Evolutionary conservation across 2,888 invertebrate species (phyloP).

Genomic region (Euphydryas editha): DNA sequence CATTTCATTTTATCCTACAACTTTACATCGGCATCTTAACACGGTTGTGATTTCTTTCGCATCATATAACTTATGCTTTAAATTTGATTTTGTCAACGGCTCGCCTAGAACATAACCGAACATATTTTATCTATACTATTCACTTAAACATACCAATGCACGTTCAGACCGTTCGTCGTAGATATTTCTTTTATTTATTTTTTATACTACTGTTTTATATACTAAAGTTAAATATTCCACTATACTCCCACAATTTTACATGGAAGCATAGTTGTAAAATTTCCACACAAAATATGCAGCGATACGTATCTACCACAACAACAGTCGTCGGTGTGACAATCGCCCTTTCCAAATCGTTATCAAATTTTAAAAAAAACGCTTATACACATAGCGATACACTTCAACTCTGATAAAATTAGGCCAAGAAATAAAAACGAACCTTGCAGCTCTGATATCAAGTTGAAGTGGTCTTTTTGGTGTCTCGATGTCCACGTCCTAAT

Average conservation of each 20-base stretch:
- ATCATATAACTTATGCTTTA: slow-evolving; percentile 74
- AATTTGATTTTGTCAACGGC: slow-evolving; percentile 68
- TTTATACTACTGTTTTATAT: slow-evolving; percentile 39
- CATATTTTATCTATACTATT: slow-evolving; percentile 55
- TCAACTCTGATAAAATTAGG: slow-evolving; percentile 51
- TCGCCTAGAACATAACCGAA: slow-evolving; percentile 70
- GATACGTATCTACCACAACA: slow-evolving; percentile 20
- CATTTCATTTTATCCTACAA: slow-evolving; percentile 72
- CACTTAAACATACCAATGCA: slow-evolving; percentile 66
- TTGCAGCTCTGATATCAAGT: slow-evolving; percentile 34
- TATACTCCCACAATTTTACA: slow-evolving; percentile 73
- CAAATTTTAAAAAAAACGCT: slow-evolving; percentile 54
- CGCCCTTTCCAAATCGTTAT: slow-evolving; percentile 77
- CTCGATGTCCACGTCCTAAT: slow-evolving; percentile 43
- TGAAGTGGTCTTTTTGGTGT: slow-evolving; percentile 46
- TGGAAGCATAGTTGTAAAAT: slow-evolving; percentile 66
- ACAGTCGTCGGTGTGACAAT: slow-evolving; percentile 74
- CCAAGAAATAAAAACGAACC: slow-evolving; percentile 5
- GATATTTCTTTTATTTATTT: slow-evolving; percentile 51
- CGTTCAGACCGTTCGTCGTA: slow-evolving; percentile 61
- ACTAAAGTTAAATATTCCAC: slow-evolving; percentile 60
- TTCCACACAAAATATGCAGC: slow-evolving; percentile 14
- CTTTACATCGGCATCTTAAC: slow-evolving; percentile 70
- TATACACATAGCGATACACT: slow-evolving; percentile 56
- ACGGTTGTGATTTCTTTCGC: slow-evolving; percentile 68